phyloP scores from a whole-genome alignment of 1,140 invertebrate species.

The Ceratitis capitata region DNA sequence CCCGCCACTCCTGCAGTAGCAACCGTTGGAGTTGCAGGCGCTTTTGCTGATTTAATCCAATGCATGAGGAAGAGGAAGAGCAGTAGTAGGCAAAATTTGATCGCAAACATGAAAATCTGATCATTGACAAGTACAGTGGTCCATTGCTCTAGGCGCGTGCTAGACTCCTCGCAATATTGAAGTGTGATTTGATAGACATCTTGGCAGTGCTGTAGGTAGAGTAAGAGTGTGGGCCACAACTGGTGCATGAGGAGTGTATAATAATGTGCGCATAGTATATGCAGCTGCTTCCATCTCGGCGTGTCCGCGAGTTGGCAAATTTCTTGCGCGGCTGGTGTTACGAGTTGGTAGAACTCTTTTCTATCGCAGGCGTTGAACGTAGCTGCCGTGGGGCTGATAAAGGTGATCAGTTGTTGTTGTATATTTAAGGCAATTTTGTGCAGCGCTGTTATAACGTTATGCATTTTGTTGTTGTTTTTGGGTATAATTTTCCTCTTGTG shows the following conservation, averaged over 20 bases:
- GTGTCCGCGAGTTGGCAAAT: conserved; percentile 3
- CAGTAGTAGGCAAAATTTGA: conserved; percentile 41
- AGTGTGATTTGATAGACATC: background rate
- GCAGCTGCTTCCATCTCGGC: conserved; percentile 33
- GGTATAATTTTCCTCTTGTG: background rate
- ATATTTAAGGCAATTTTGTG: background rate
- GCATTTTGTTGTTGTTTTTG: background rate
- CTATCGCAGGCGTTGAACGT: background rate
- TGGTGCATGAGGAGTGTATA: background rate
- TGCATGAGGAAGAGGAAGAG: conserved; percentile 45
- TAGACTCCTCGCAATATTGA: background rate
- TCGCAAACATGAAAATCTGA: conserved; percentile 40
- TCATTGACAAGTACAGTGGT: conserved; percentile 17
- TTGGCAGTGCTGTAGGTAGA: background rate
- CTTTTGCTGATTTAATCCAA: conserved; percentile 35
- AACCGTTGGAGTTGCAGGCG: background rate
- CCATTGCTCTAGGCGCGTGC: background rate
- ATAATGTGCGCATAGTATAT: background rate
- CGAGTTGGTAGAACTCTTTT: background rate
- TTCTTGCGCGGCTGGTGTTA: background rate
- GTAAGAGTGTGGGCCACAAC: background rate
- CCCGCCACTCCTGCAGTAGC: background rate
- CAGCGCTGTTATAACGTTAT: background rate
- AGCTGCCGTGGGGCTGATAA: background rate
- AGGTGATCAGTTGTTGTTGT: background rate